Base-by-base conservation (phyloP, 2,888 invertebrate species). In the Standfussiana lucernea region DNA sequence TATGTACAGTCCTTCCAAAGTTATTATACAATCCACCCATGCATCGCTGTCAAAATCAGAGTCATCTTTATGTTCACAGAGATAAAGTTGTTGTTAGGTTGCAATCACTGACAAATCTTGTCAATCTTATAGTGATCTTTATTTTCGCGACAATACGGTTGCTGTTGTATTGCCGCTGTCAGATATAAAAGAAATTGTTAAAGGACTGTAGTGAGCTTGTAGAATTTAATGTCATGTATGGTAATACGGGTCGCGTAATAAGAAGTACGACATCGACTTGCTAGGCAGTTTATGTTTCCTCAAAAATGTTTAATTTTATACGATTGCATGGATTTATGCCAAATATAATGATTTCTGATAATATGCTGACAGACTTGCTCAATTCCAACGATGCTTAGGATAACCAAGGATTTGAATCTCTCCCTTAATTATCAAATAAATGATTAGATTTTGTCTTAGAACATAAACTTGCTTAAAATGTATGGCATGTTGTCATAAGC, bases 191-290 rank as follows among this genome's bases (percentile, higher is more conserved):
- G 32, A 3, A 56, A 10, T 24, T 8, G 24, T 59, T 4, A 32
- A 32, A 1, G 59, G 21, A 59, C 32, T 59, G 21, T 21, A 40
- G 68, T 68, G 53, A 59, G 50, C 32, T 70, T 82, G 40, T 40
- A 68, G 56, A 68, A 66, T 67, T 82, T 86, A 53, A 65, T 62
- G 28, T 21, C 40, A 45, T 70, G 24, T 61, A 69, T 61, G 47
- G 61, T 61, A 69, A 82, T 85, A 64, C 13, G 8, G 13, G 28
- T 47, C n/a, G 15, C 21, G 37, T 85, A 71, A 82, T 85, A 66
- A 47, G 50, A 1, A 72, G 64, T 45, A 53, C 21, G 35, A 81
- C 7, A 53, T 45, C 0, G 2, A 42, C 18, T 10, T 13, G 28
- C n/a, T 69, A 40, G 42, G 2, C 37, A n/a, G 28, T 64, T 84